These are phyloP conservation scores for Channa striata DNA, from an alignment of 2,797 vertebrate species.

Conservation along the genomic window DNA sequence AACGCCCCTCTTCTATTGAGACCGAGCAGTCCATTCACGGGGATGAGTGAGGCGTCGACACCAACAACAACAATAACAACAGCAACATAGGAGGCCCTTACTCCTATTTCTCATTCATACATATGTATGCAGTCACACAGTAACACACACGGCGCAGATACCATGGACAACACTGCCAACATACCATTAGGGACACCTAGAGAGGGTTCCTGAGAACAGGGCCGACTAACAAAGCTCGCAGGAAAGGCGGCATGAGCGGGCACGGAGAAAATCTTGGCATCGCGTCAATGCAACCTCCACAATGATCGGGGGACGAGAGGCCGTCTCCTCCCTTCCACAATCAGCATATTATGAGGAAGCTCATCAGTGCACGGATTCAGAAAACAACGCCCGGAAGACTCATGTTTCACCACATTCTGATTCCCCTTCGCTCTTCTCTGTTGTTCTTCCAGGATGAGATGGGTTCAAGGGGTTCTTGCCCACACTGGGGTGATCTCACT, in stretches of 20 bases:
- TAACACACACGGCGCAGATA: slow-evolving; percentile 69
- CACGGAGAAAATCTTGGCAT: slow-evolving; percentile 76
- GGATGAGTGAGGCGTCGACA: slow-evolving; percentile 84
- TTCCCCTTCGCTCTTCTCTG: slow-evolving; percentile 31
- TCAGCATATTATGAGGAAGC: slow-evolving; percentile 75
- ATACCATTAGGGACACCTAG: slow-evolving; percentile 79
- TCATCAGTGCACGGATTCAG: slow-evolving; percentile 72
- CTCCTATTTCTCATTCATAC: slow-evolving; percentile 76
- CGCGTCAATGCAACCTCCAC: slow-evolving; percentile 74
- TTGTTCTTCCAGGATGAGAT: slow-evolving; percentile 46
- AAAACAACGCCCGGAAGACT: slow-evolving; percentile 69
- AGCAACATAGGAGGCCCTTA: slow-evolving; percentile 79
- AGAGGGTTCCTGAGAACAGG: slow-evolving; percentile 83
- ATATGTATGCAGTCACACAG: slow-evolving; percentile 71
- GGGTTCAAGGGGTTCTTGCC: slow-evolving; percentile 65
- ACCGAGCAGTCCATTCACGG: slow-evolving; percentile 75
- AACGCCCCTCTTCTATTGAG: slow-evolving; percentile 80
- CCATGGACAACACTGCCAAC: slow-evolving; percentile 69
- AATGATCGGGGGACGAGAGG: slow-evolving; percentile 74
- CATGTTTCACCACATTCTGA: slow-evolving; percentile 61
- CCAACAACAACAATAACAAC: slow-evolving; percentile 83
- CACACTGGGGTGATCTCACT: slow-evolving; percentile 61
- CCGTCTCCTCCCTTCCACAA: slow-evolving; percentile 72
- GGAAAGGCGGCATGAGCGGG: slow-evolving; percentile 71
- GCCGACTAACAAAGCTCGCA: slow-evolving; percentile 70